phyloP scores from a whole-genome alignment of 2,113 vertebrate species.

The Andinoacara biseriatus region DNA sequence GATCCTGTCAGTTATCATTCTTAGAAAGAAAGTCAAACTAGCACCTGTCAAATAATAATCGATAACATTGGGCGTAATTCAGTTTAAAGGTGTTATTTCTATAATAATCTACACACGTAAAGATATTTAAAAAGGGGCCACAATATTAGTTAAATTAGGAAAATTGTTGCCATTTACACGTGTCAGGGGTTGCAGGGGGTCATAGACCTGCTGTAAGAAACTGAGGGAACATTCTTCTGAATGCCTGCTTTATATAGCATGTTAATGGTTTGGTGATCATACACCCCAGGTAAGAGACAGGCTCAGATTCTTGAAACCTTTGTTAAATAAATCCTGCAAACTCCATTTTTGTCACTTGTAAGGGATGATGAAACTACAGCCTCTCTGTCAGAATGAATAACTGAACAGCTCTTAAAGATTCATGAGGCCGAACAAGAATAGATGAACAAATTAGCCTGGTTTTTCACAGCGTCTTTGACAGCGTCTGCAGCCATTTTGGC shows the following conservation, averaged over 20 bases:
- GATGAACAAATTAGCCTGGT: constrained; percentile 46
- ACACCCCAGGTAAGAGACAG: neutral
- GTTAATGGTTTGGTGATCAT: constrained; percentile 6
- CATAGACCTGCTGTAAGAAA: neutral
- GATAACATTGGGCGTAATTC: too few species aligned
- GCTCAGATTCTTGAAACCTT: constrained; percentile 1
- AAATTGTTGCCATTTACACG: neutral
- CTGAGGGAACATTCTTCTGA: neutral
- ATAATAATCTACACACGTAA: too few species aligned
- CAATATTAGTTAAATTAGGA: neutral
- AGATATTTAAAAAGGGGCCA: neutral
- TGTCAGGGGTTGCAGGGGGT: neutral
- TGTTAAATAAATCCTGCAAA: constrained; percentile 33
- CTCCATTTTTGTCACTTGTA: constrained; percentile 28
- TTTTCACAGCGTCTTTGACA: constrained; percentile 6
- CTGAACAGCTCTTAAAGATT: constrained; percentile 62
- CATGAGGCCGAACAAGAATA: constrained; percentile 54
- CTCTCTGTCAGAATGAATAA: constrained; percentile 63
- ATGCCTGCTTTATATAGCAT: neutral
- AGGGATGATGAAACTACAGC: constrained; percentile 49
- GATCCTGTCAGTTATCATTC: too few species aligned
- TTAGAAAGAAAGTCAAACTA: too few species aligned
- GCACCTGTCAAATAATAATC: too few species aligned
- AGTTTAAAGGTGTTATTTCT: too few species aligned
- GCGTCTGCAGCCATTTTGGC: constrained; percentile 14